Evolutionary conservation across 2,888 invertebrate genomes (phyloP), one percentile per base, ranked within the genome.

Genomic region (Globia sparganii): DNA sequence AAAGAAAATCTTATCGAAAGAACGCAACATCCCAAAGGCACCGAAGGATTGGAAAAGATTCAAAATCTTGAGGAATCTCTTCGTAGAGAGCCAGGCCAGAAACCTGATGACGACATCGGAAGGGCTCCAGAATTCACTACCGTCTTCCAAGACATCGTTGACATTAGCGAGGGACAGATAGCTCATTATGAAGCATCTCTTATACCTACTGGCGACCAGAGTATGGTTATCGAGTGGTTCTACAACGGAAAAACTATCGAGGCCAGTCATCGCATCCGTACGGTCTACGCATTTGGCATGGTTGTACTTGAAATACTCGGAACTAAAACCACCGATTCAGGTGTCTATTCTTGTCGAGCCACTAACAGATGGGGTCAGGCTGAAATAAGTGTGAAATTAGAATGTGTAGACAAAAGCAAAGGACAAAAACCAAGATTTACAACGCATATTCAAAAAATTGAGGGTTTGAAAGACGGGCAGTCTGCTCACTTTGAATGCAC

Each of bases 161-260:
- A 99, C 90, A 97, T 99, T 69, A 98, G 98, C 61, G 99, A 99
- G 96, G 99, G 99, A 77, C 99, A 99, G 95, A 98, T 99, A 87
- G 99, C 99, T 86, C 99, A 99, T 94, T 99, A 99, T 94, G 99
- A 99, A 96, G 99, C 99, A 58, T 99, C 99, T 69, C 97, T 99
- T 13, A 98, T 99, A 71, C 99, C 99, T 21, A 98, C 98, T 68
- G 99, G 99, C 21, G 99, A 99, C 91, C 99, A 99, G 94, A 98
- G 98, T 40, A 99, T 99, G 99, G 97, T 98, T 43, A 98, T 99
- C 73, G 99, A 99, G 96, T 99, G 99, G 99, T 99, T 99, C 97
- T 99, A 98, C 93, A 99, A 99, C 93, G 99, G 98, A 49, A 98
- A 99, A 93, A 97, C 98, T 2, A 97, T 99, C 81, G 98, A 98